Percentiles rank a stretch among this genome's conserved stretches.
phyloP scores from a whole-genome alignment of 2,888 invertebrate genomes.

The Ormia ochracea region DNA sequence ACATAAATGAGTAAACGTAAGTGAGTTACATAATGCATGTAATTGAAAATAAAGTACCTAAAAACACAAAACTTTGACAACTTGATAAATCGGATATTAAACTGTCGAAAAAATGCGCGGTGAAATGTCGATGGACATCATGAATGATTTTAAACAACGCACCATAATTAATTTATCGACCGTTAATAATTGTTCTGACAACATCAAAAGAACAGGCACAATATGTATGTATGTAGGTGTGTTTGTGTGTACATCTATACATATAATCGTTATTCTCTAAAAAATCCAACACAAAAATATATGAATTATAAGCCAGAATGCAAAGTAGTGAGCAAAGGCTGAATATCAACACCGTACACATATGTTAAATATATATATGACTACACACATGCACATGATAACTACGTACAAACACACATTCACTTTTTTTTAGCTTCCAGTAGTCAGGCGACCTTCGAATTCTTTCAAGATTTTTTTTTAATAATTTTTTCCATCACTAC shows the following conservation, averaged over 20 bases:
- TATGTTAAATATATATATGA: too few species aligned
- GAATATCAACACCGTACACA: neutral
- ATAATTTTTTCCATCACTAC: too few species aligned
- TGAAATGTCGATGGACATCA: neutral
- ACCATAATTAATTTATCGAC: conserved; percentile 50
- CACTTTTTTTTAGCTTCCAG: too few species aligned
- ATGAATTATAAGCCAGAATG: neutral
- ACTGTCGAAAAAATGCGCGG: conserved; percentile 31
- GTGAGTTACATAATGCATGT: neutral
- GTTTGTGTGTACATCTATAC: too few species aligned
- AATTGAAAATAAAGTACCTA: conserved; percentile 18
- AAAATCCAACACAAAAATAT: conserved; percentile 10
- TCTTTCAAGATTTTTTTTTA: too few species aligned
- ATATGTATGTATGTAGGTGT: neutral
- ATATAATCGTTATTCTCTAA: conserved; percentile 31
- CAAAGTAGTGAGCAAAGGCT: neutral
- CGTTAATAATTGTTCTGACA: conserved; percentile 57
- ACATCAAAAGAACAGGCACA: conserved; percentile 43
- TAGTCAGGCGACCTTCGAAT: too few species aligned
- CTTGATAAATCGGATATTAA: conserved; percentile 44
- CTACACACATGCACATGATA: too few species aligned
- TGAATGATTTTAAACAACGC: conserved; percentile 38
- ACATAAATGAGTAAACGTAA: too few species aligned
- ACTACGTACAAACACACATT: too few species aligned
- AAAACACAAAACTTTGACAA: conserved; percentile 5